phyloP scores from a whole-genome alignment of 2,113 vertebrate species.

The Serilophus lunatus region DNA sequence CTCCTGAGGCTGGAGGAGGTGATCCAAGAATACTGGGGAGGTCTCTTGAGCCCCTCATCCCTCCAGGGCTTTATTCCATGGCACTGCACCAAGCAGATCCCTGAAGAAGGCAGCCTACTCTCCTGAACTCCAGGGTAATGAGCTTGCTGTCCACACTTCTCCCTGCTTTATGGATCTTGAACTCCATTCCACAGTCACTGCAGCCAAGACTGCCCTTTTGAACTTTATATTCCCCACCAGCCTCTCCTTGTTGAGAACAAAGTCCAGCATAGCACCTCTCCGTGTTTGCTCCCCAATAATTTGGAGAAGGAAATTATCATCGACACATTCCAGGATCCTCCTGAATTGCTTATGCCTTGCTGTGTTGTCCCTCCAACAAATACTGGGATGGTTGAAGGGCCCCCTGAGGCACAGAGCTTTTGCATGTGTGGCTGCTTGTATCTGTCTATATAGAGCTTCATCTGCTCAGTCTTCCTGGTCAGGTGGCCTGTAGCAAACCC shows the following conservation, averaged over 20 bases:
- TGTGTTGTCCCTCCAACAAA: background rate
- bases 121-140: background rate
- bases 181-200: background rate
- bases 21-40: background rate
- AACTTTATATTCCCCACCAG: background rate
- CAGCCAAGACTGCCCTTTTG: background rate
- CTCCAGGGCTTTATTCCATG: background rate
- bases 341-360: background rate
- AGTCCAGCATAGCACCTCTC: background rate
- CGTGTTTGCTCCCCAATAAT: background rate
- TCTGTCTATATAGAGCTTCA: background rate
- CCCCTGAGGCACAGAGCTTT: background rate
- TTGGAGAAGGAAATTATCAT: background rate
- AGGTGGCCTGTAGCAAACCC: background rate
- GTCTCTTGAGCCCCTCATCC: background rate
- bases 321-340: background rate
- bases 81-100: background rate
- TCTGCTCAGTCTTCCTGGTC: background rate
- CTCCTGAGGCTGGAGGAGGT: background rate
- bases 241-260: background rate
- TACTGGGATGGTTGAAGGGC: accelerated
- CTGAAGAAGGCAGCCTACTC: background rate
- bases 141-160: background rate
- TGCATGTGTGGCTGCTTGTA: background rate
- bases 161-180: background rate